These are phyloP conservation scores for Eupithecia subumbrata DNA, from an alignment of 2,888 invertebrate species.

Conservation along the genomic window DNA sequence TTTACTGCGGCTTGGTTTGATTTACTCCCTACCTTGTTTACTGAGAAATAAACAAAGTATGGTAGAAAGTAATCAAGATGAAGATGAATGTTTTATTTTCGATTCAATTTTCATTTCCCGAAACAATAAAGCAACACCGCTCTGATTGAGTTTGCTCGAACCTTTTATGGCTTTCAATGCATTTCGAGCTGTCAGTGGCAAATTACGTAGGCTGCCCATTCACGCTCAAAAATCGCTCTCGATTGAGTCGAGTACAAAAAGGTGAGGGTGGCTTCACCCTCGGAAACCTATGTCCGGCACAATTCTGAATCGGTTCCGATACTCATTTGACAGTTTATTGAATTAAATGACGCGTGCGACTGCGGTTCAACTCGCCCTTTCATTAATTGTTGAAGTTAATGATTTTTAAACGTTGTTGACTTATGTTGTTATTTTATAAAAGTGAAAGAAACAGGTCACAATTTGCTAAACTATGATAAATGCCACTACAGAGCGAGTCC, in stretches of 20 bases:
- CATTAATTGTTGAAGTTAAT: slow-evolving; percentile 22
- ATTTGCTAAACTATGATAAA: not conserved
- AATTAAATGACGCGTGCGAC: slow-evolving; percentile 72
- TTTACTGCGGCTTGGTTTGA: slow-evolving; percentile 20
- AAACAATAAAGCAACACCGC: slow-evolving; percentile 59
- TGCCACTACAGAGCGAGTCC: too few relatives aligned
- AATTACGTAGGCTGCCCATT: slow-evolving; percentile 81
- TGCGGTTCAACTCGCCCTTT: slow-evolving; percentile 38
- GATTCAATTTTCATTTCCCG: slow-evolving; percentile 39
- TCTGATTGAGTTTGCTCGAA: slow-evolving; percentile 76
- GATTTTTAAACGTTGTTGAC: not conserved
- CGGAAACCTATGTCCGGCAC: slow-evolving; percentile 80
- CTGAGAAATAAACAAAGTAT: not conserved
- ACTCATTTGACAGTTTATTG: slow-evolving; percentile 77
- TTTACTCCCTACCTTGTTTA: slow-evolving; percentile 8
- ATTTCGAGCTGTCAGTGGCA: slow-evolving; percentile 79
- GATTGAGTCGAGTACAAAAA: slow-evolving; percentile 82
- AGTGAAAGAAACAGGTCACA: not conserved
- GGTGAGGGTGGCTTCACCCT: slow-evolving; percentile 72
- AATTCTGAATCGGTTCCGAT: slow-evolving; percentile 79
- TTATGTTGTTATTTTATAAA: not conserved
- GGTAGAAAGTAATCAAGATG: not conserved
- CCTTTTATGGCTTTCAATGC: slow-evolving; percentile 80
- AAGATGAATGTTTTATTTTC: slow-evolving; percentile 34
- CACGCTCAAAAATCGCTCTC: slow-evolving; percentile 82